Base-by-base conservation (phyloP, 2,888 invertebrate species). In the Nomada hirtipes region DNA sequence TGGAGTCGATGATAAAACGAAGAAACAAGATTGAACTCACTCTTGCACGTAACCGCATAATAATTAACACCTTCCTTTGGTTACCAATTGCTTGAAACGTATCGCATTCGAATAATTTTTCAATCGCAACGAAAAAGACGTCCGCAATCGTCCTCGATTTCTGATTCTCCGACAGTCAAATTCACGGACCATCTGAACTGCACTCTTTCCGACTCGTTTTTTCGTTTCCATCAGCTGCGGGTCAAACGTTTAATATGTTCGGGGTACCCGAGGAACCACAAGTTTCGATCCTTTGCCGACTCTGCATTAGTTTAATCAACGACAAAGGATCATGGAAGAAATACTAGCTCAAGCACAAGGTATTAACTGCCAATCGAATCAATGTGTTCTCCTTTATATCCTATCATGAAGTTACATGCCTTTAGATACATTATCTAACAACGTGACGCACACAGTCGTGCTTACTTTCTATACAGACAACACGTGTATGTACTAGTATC, bases 21-120 rank as follows among this genome's bases (percentile, higher is more conserved):
- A 94, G 89, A 95, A 95, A 91, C 94, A 94, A 93, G 94, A 94
- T 93, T 94, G 94, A 94, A 82, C 26, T 67, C 26, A n/a, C 29
- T 47, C 29, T 29, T 61, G n/a, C 53, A 61, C 29, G 26, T 61
- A 67, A 15, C 42, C 36, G n/a, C 4, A 36, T 18, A 18, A 71
- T 9, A 20, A 70, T 26, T 50, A 44, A 67, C 20, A 26, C 26
- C 13, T 44, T 26, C 9, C 20, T 79, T 70, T 44, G 65, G 20
- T 76, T 65, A 29, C 23, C 65, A 15, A 4, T 67, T 52, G 50
- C 18, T 52, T 55, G 23, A n/a, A 52, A 52, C 47, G 23, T 61
- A 50, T 20, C 75, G 44, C 44, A 18, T 42, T 68, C 13, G 69
- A 76, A 57, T 29, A 47, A 76, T 57, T 63, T n/a, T 55, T 23